Percentiles rank a stretch among this genome's conserved stretches.
These are phyloP conservation scores for Engystomops pustulosus DNA, from an alignment of 2,113 vertebrate genomes.

Conservation along the genomic window DNA sequence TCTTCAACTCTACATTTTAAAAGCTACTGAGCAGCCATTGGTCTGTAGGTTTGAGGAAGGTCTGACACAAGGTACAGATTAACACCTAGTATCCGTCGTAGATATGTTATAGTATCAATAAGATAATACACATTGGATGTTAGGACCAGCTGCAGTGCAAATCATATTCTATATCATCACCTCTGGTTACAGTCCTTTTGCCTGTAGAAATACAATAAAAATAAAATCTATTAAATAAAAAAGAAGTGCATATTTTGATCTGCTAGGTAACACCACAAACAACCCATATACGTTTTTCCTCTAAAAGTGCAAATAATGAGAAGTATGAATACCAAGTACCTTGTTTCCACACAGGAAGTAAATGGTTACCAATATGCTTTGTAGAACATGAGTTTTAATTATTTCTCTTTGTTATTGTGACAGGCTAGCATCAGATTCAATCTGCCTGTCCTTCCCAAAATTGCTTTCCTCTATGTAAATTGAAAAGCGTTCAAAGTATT, in stretches of 20 bases:
- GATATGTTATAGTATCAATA: no score
- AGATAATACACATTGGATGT: no score
- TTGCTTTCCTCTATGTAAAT: conserved; percentile 62
- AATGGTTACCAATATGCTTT: conserved; percentile 46
- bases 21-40: no score
- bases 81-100: no score
- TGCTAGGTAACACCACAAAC: not conserved
- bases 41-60: no score
- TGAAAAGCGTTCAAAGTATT: conserved; percentile 60
- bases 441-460: conserved; percentile 57
- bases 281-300: not conserved
- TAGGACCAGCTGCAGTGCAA: no score
- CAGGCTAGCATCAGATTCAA: conserved; percentile 46
- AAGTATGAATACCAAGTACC: not conserved
- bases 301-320: not conserved
- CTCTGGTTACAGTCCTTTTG: not conserved
- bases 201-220: no score
- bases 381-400: conserved; percentile 36
- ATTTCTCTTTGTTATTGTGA: conserved; percentile 61
- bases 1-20: no score
- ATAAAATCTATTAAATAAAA: not conserved
- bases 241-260: not conserved
- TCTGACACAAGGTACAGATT: no score
- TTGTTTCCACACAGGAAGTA: not conserved
- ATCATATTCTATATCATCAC: not conserved